phyloP scores from a whole-genome alignment of 2,888 invertebrate species.

The Pilophorus perplexus region DNA sequence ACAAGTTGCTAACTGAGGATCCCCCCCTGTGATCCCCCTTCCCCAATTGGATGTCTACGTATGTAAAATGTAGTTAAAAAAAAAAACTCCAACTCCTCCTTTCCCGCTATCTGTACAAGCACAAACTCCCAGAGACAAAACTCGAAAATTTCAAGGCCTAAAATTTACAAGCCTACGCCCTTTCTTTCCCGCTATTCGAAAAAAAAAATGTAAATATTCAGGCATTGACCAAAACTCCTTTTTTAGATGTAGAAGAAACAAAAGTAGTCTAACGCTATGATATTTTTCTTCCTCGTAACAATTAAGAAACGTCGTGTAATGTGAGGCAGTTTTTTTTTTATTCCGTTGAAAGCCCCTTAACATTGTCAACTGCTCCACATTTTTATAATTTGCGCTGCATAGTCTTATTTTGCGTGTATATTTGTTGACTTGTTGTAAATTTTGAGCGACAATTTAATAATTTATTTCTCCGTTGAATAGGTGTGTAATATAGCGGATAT shows the following conservation, averaged over 20 bases:
- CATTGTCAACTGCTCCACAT: background rate
- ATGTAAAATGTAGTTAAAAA: too few species aligned
- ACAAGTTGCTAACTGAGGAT: too few species aligned
- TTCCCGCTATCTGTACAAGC: too few species aligned
- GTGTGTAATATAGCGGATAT: slow-evolving; percentile 1
- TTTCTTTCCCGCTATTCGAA: slow-evolving; percentile 1
- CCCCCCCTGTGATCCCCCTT: too few species aligned
- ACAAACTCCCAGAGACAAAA: background rate
- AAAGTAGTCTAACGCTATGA: background rate
- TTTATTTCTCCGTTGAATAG: background rate
- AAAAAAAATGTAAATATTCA: slow-evolving; percentile 20
- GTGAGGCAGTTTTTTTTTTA: background rate
- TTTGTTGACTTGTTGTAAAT: too few species aligned
- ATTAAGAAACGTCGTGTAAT: background rate
- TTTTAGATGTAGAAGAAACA: background rate
- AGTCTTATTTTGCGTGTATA: background rate
- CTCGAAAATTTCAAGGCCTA: slow-evolving; percentile 11
- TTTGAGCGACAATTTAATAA: background rate
- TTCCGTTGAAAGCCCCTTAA: too few species aligned
- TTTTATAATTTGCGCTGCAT: too few species aligned
- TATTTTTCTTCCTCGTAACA: slow-evolving; percentile 2
- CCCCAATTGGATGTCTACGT: too few species aligned
- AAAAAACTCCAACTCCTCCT: too few species aligned
- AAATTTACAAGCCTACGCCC: background rate
- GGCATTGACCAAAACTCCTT: slow-evolving; percentile 18